These are phyloP conservation scores for Falco cherrug DNA, from an alignment of 2,797 vertebrate species.

Conservation along the genomic window DNA sequence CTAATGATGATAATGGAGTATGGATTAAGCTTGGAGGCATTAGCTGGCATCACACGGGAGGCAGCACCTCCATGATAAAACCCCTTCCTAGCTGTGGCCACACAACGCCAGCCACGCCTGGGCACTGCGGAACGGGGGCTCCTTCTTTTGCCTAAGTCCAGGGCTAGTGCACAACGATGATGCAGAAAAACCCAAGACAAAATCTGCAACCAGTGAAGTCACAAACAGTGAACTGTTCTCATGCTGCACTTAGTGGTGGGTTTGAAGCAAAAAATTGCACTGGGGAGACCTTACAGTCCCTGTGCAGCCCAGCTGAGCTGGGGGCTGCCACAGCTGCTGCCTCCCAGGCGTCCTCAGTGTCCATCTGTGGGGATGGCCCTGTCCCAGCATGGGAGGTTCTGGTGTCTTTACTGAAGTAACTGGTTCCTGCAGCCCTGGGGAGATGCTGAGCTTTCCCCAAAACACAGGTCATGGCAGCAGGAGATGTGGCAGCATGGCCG, in stretches of 20 bases:
- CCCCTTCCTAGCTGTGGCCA: background rate
- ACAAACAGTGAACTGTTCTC: background rate
- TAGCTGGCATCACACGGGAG: background rate
- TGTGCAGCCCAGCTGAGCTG: background rate
- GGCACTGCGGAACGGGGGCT: background rate
- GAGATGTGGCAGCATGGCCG: background rate
- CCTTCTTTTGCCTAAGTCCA: background rate
- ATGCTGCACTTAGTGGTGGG: background rate
- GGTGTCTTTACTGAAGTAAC: background rate
- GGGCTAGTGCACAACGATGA: accelerated
- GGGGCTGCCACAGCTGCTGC: background rate
- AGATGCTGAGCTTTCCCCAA: background rate
- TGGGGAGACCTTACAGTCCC: background rate
- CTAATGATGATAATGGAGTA: background rate
- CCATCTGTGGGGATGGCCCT: background rate
- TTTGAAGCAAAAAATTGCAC: background rate
- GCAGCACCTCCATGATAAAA: background rate
- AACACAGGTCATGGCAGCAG: background rate
- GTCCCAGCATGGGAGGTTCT: background rate
- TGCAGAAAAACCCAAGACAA: background rate
- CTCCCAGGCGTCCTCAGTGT: background rate
- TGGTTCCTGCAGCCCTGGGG: background rate
- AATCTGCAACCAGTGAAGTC: background rate
- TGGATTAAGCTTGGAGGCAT: background rate
- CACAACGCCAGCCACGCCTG: background rate